Percentiles rank a stretch among this genome's conserved stretches.
phyloP scores from a whole-genome alignment of 2,113 vertebrate genomes.

The Tychaedon coryphoeus region DNA sequence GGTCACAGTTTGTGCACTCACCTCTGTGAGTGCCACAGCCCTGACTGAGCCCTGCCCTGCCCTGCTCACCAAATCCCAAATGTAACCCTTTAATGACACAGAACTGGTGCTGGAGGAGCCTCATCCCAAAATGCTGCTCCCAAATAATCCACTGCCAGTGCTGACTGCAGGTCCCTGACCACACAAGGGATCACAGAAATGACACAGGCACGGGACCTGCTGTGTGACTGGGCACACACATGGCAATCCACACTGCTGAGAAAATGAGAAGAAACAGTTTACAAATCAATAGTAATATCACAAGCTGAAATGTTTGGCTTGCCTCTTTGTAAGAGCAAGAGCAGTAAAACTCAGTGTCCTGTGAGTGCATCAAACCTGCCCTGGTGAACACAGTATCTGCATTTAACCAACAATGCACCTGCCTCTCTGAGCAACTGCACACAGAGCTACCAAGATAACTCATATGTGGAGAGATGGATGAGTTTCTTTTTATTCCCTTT shows the following conservation, averaged over 20 bases:
- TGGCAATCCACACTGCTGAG: not conserved
- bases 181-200: too few relatives aligned
- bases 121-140: not conserved
- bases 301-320: not conserved
- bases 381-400: not conserved
- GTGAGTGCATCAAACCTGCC: not conserved
- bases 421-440: not conserved
- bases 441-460: not conserved
- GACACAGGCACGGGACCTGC: not conserved
- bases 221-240: not conserved
- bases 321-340: not conserved
- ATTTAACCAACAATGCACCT: not conserved
- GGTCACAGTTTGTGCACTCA: too few relatives aligned
- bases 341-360: not conserved
- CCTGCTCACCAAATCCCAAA: not conserved
- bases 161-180: too few relatives aligned
- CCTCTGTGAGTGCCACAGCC: too few relatives aligned
- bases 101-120: not conserved
- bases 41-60: not conserved
- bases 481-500: not conserved
- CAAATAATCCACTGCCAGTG: not conserved
- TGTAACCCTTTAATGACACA: not conserved
- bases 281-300: not conserved
- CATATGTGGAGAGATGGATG: rapidly evolving
- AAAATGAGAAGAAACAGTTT: not conserved